Percentiles rank a stretch among this genome's conserved stretches.
phyloP scores from a whole-genome alignment of 2,888 invertebrate species.

The Cordilura impudica region DNA sequence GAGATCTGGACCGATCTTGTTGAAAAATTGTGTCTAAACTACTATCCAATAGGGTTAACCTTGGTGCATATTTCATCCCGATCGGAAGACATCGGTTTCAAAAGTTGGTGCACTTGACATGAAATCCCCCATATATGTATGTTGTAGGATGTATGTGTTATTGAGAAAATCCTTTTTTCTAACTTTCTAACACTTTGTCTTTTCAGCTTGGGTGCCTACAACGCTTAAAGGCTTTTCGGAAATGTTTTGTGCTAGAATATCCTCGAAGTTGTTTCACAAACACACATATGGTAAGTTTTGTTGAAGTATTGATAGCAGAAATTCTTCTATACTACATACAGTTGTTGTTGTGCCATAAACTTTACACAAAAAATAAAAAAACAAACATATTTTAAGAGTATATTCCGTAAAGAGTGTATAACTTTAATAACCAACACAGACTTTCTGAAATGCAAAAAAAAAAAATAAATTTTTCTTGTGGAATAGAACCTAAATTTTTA shows the following conservation, averaged over 20 bases:
- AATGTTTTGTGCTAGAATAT: slow-evolving; percentile 11
- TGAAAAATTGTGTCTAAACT: no score
- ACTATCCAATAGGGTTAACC: no score
- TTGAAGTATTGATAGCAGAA: slow-evolving; percentile 31
- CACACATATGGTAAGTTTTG: slow-evolving; percentile 29
- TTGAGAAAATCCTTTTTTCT: slow-evolving; percentile 29
- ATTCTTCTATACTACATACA: not conserved
- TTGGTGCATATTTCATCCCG: no score
- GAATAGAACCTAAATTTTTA: slow-evolving; percentile 68
- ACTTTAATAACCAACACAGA: slow-evolving; percentile 46
- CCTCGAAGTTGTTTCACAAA: not conserved
- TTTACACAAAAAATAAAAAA: slow-evolving; percentile 10
- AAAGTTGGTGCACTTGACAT: no score
- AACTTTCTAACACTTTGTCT: slow-evolving; percentile 60
- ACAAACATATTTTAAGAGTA: slow-evolving; percentile 6
- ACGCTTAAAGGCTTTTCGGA: slow-evolving; percentile 25
- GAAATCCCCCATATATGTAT: no score
- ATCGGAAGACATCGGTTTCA: no score
- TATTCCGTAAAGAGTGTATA: slow-evolving; percentile 24
- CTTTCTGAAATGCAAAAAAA: slow-evolving; percentile 6
- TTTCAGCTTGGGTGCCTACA: slow-evolving; percentile 49
- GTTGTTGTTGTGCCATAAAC: not conserved
- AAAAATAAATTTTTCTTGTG: slow-evolving; percentile 67
- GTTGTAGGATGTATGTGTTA: slow-evolving; percentile 17
- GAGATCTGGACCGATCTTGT: no score